Base-by-base conservation (phyloP, 2,113 vertebrate genomes). In the Polypterus bichir region DNA sequence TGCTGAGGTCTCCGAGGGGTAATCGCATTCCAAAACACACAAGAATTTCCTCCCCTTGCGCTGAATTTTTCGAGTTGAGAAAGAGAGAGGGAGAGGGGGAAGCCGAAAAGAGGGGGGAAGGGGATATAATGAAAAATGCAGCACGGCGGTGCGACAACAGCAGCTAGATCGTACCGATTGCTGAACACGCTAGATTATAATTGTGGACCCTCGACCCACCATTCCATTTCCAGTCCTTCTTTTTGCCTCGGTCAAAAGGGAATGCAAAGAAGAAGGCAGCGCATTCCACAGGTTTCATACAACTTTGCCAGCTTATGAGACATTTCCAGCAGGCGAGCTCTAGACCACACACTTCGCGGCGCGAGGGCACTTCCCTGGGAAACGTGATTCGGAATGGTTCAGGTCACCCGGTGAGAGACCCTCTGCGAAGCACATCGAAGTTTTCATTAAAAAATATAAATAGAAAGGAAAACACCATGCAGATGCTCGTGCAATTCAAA, bases 21-120 rank as follows among this genome's bases (percentile, higher is more conserved):
- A 88, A 81, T 76, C 69, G 70, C 81, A 89, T 88, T 89, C 84
- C 83, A 87, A 76, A 69, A 84, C 79, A 82, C 71, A 70, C 69
- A 81, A 89, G 80, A 82, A 80, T 83, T 88, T 89, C 81, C 80
- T 81, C 79, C 79, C 81, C 77, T 76, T 71, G 27, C 27, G 27
- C 27, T 27, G 27, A 27, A 27, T 27, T 27, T 27, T 27, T 27
- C 27, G 27, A 27, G 27, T 27, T 27, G 67, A 60, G 7, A 48
- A 46, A 9, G 1, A 6, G 1, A 5, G 1, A 47, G 7, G 9
- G 48, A 5, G 47, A 6, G 54, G 1, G 4, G 27, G 48, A 49
- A 62, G 60, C 65, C 44, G 59, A 65, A n/a, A 73, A 47, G 7
- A 64, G 68, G 71, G 69, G 47, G 27, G 27, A 27, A 27, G 27